These are phyloP conservation scores for Brachypterus glaber DNA, from an alignment of 2,888 invertebrate genomes.

Conservation along the genomic window DNA sequence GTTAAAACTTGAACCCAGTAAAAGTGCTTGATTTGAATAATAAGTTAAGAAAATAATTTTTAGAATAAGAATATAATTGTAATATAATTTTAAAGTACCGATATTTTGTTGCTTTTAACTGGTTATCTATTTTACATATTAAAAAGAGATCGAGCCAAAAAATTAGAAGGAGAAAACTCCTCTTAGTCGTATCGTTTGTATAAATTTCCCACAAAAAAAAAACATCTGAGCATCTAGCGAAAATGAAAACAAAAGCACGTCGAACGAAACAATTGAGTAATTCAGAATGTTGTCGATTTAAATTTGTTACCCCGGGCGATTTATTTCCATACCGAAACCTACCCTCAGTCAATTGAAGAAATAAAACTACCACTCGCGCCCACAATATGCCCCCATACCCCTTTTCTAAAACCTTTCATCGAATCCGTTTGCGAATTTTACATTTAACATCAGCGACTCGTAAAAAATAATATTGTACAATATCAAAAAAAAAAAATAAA, in stretches of 20 bases:
- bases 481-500: background rate
- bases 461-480: background rate
- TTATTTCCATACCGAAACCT: slow-evolving; percentile 23
- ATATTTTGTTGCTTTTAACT: no score
- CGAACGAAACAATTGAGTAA: slow-evolving; percentile 28
- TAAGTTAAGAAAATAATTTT: no score
- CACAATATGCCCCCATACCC: background rate
- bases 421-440: background rate
- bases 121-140: no score
- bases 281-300: slow-evolving; percentile 35
- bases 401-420: background rate
- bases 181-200: no score
- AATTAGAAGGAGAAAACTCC: no score
- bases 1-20: no score
- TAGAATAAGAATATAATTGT: no score
- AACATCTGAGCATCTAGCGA: slow-evolving; percentile 24
- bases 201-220: slow-evolving; percentile 13
- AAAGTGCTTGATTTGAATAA: no score
- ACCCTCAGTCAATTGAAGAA: slow-evolving; percentile 22
- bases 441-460: background rate
- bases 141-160: no score
- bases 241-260: slow-evolving; percentile 26
- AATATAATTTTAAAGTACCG: no score
- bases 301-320: slow-evolving; percentile 28
- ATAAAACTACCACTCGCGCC: slow-evolving; percentile 17